Percentiles rank a stretch among this genome's conserved stretches.
Conservation (phyloP, 2,888 invertebrate genomes). For the Automeris io region DNA sequence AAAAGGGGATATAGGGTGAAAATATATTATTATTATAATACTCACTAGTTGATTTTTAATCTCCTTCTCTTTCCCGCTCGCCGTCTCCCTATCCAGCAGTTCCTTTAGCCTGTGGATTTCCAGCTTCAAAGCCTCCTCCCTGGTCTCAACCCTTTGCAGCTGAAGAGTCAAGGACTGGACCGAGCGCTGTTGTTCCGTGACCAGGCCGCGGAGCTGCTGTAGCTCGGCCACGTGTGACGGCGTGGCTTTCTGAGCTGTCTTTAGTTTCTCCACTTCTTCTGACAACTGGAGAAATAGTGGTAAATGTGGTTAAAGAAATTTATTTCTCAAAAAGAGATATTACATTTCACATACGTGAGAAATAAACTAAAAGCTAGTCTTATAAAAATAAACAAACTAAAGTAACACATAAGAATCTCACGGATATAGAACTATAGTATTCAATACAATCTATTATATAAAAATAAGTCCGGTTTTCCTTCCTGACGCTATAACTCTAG, state of each 20-base stretch:
- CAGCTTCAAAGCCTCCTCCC: constrained; percentile 69
- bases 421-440: too few relatives aligned
- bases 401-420: too few relatives aligned
- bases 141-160: constrained; percentile 64
- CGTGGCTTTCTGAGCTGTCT: constrained; percentile 36
- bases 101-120: constrained; percentile 62
- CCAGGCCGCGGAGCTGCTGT: constrained; percentile 63
- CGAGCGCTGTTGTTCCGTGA: constrained; percentile 77
- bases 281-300: constrained; percentile 48
- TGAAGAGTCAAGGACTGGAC: constrained; percentile 73
- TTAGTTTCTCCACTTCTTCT: constrained; percentile 43
- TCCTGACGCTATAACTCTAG: too few relatives aligned
- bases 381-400: too few relatives aligned
- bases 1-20: too few relatives aligned
- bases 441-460: too few relatives aligned
- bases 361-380: too few relatives aligned
- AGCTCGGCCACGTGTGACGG: constrained; percentile 52
- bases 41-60: constrained; percentile 46
- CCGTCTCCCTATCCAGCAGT: constrained; percentile 66
- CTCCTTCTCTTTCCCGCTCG: constrained; percentile 50
- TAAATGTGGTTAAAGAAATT: too few relatives aligned
- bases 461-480: too few relatives aligned
- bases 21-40: too few relatives aligned
- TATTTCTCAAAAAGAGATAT: too few relatives aligned
- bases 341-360: too few relatives aligned